Evolutionary conservation across 2,797 vertebrate genomes (phyloP).

Genomic region (Antrozous pallidus): DNA sequence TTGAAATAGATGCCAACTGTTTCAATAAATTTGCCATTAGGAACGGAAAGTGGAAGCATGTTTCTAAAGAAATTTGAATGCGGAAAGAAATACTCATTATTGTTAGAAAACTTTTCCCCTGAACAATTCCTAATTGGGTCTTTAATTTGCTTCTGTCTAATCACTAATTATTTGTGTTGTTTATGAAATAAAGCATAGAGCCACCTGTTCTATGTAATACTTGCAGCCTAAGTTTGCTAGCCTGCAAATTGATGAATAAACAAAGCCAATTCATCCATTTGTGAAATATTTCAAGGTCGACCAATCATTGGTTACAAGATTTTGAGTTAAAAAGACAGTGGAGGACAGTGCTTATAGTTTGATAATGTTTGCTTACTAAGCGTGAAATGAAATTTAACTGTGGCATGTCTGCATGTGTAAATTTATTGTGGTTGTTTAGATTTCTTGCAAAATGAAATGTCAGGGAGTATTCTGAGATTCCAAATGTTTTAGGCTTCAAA

Average conservation of each 20-base stretch:
- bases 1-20: not conserved
- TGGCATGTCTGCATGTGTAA: slow-evolving; percentile 81
- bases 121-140: slow-evolving; percentile 54
- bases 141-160: slow-evolving; percentile 40
- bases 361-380: slow-evolving; percentile 84
- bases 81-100: not conserved
- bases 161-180: slow-evolving; percentile 42
- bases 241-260: slow-evolving; percentile 73
- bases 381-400: slow-evolving; percentile 87
- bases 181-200: slow-evolving; percentile 51
- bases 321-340: slow-evolving; percentile 83
- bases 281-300: slow-evolving; percentile 83
- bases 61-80: not conserved
- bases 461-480: slow-evolving; percentile 63
- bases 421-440: slow-evolving; percentile 84
- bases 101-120: slow-evolving; percentile 24
- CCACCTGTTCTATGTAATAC: slow-evolving; percentile 42
- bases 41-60: not conserved
- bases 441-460: slow-evolving; percentile 79
- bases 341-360: slow-evolving; percentile 79
- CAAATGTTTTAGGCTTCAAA: slow-evolving; percentile 49
- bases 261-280: slow-evolving; percentile 79
- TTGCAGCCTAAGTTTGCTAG: slow-evolving; percentile 63
- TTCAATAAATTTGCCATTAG: not conserved
- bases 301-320: slow-evolving; percentile 79